Conservation (phyloP, 2,888 invertebrate genomes). For the Allacma fusca region DNA sequence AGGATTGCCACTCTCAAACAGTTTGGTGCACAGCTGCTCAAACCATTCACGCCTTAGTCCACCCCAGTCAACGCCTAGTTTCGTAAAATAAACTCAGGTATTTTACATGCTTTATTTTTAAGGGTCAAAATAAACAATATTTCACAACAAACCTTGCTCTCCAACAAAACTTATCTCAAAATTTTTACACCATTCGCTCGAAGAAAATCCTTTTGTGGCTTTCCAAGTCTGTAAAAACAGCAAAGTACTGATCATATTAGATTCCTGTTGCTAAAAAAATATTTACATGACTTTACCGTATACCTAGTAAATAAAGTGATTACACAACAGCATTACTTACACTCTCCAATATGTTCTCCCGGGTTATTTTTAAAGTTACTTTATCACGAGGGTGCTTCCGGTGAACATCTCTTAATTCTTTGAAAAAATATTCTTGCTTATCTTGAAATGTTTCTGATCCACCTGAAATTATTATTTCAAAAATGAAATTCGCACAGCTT, state of each 20-base stretch:
- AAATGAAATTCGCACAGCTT: too few species aligned
- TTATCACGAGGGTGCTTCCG: slow-evolving; percentile 88
- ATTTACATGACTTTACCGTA: too few species aligned
- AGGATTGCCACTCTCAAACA: slow-evolving; percentile 81
- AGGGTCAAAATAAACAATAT: too few species aligned
- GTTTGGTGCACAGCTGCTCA: slow-evolving; percentile 83
- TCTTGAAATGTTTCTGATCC: slow-evolving; percentile 92
- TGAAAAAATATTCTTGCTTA: slow-evolving; percentile 77
- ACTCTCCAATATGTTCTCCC: slow-evolving; percentile 82
- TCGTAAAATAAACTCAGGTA: too few species aligned
- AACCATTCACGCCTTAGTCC: slow-evolving; percentile 95
- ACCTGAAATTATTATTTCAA: too few species aligned
- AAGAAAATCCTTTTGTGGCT: slow-evolving; percentile 82
- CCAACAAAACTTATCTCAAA: slow-evolving; percentile 92
- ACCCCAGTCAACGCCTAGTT: slow-evolving; percentile 89
- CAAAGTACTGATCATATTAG: slow-evolving; percentile 21
- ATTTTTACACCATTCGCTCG: slow-evolving; percentile 93
- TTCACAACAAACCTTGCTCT: slow-evolving; percentile 77
- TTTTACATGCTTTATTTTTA: too few species aligned
- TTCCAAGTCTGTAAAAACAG: slow-evolving; percentile 72
- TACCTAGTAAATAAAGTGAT: too few species aligned
- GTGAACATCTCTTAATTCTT: slow-evolving; percentile 83
- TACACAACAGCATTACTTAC: too few species aligned
- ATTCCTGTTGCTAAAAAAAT: too few species aligned
- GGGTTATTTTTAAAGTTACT: slow-evolving; percentile 79